These are phyloP conservation scores for Drosophila atroscutellata DNA, from an alignment of 2,888 invertebrate genomes.

Conservation along the genomic window DNA sequence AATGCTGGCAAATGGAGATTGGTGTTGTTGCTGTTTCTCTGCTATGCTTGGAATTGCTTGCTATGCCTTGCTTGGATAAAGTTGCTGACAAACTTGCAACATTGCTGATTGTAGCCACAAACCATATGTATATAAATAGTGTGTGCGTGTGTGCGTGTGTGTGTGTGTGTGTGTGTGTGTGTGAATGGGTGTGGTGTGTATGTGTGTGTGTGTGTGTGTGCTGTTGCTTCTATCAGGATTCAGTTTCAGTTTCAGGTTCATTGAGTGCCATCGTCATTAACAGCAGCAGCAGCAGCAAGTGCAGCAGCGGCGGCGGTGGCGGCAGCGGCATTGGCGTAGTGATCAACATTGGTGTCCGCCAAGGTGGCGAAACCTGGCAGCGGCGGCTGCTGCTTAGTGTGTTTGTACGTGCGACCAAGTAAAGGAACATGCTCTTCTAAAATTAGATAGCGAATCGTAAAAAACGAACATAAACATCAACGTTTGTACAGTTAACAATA, in stretches of 20 bases:
- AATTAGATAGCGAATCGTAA: slow-evolving; percentile 74
- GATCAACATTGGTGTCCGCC: slow-evolving; percentile 52
- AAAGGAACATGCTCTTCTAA: slow-evolving; percentile 87
- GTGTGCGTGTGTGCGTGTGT: neutral
- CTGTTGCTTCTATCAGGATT: slow-evolving; percentile 14
- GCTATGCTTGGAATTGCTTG: neutral
- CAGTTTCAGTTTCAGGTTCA: slow-evolving; percentile 22
- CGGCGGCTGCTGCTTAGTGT: slow-evolving; percentile 51
- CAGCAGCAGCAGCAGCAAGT: slow-evolving; percentile 24
- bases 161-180: neutral
- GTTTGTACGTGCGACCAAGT: slow-evolving; percentile 85
- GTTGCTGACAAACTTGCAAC: neutral
- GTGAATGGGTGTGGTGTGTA: neutral
- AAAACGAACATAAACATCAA: slow-evolving; percentile 64
- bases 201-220: slow-evolving; percentile 16
- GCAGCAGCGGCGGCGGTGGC: slow-evolving; percentile 20
- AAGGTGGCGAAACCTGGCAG: slow-evolving; percentile 33
- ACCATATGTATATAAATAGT: neutral
- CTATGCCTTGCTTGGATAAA: neutral
- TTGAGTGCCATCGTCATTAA: slow-evolving; percentile 29
- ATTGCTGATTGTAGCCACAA: neutral
- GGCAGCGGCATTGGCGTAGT: slow-evolving; percentile 28
- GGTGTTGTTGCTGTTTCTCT: slow-evolving; percentile 2
- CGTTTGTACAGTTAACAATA: slow-evolving; percentile 39
- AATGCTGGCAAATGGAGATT: slow-evolving; percentile 5